phyloP scores from a whole-genome alignment of 2,113 vertebrate genomes.

The Upupa epops region DNA sequence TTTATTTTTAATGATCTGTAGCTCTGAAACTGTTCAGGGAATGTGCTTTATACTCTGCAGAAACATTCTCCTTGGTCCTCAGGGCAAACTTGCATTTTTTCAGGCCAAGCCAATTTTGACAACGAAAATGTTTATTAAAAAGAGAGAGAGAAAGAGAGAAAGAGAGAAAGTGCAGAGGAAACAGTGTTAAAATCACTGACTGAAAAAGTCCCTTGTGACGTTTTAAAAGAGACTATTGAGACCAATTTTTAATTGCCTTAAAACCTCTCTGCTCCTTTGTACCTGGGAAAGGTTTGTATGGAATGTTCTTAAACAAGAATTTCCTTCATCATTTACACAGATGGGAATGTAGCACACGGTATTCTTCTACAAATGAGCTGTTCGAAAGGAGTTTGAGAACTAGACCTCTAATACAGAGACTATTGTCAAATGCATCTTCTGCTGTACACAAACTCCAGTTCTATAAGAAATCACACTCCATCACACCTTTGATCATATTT shows the following conservation, averaged over 20 bases:
- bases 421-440: background rate
- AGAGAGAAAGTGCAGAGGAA: background rate
- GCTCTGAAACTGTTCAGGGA: slow-evolving; percentile 6
- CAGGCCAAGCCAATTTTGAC: background rate
- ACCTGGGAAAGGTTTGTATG: background rate
- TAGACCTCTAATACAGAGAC: background rate
- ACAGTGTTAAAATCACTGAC: background rate
- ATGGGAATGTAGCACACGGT: background rate
- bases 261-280: background rate
- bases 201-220: background rate
- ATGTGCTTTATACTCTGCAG: background rate
- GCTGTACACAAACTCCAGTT: background rate
- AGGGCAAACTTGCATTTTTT: slow-evolving; percentile 7
- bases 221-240: background rate
- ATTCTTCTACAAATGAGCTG: background rate
- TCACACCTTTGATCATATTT: background rate
- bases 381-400: background rate
- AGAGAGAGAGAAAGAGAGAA: background rate
- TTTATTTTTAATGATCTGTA: slow-evolving; percentile 55
- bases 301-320: background rate
- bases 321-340: background rate
- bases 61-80: background rate
- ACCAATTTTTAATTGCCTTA: slow-evolving; percentile 8
- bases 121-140: slow-evolving; percentile 23
- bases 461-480: background rate